These are phyloP conservation scores for Hippopotamus amphibius DNA, from an alignment of 2,113 vertebrate species.

Conservation along the genomic window DNA sequence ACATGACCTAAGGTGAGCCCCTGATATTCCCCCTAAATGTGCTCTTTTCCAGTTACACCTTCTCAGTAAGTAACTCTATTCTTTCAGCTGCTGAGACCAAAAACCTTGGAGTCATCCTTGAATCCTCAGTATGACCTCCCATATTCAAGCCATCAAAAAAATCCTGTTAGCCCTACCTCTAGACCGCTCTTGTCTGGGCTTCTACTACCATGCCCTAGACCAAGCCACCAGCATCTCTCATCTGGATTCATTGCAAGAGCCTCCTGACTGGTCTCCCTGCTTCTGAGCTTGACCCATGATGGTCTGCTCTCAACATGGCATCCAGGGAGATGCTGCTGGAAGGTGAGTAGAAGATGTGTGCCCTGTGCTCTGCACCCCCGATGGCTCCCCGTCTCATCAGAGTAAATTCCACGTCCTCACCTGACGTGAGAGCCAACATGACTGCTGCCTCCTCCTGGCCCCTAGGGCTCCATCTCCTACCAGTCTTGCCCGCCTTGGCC, in stretches of 20 bases:
- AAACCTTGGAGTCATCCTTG: not conserved
- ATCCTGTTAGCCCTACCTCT: not conserved
- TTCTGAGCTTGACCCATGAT: not conserved
- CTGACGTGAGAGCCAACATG: not conserved
- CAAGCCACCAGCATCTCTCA: not conserved
- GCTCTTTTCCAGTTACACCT: not conserved
- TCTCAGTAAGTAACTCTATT: not conserved
- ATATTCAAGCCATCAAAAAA: not conserved
- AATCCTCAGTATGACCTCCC: not conserved
- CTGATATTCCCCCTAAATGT: not conserved
- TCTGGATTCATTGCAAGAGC: not conserved
- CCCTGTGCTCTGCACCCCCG: not conserved
- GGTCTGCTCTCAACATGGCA: not conserved
- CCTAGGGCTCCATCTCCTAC: not conserved
- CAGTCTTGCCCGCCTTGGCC: not conserved
- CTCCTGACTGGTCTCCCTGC: not conserved
- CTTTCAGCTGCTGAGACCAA: not conserved
- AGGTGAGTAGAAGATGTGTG: not conserved
- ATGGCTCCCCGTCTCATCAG: not conserved
- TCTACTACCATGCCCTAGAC: not conserved
- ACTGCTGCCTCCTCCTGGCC: not conserved
- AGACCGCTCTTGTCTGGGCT: not conserved
- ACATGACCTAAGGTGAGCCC: not conserved
- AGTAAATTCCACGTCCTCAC: not conserved
- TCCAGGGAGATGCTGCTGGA: not conserved